Evolutionary conservation across 1,140 invertebrate species (phyloP).

Genomic region (Neodiprion virginianus): DNA sequence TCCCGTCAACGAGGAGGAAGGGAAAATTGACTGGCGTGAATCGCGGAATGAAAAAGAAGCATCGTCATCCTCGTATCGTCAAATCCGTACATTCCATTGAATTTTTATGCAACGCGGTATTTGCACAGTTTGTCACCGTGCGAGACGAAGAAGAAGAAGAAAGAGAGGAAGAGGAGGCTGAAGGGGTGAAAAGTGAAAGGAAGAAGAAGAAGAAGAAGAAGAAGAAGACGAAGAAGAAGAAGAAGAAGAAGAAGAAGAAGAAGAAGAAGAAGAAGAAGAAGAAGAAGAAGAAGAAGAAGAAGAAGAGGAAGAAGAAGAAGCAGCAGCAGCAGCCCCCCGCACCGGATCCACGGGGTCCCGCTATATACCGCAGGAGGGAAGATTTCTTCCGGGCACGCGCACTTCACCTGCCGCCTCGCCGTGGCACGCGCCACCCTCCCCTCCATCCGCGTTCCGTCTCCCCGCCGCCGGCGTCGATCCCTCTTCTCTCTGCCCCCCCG

Average conservation of each 20-base stretch:
- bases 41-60: no score
- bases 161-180: slow-evolving; percentile 5
- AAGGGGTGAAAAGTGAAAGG: slow-evolving; percentile 12
- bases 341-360: no score
- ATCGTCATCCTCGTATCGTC: no score
- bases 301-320: neutral
- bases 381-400: slow-evolving; percentile 55
- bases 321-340: neutral
- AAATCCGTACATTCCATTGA: no score
- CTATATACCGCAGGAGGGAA: neutral
- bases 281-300: neutral
- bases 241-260: neutral
- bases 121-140: neutral
- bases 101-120: neutral
- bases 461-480: slow-evolving; percentile 47
- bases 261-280: neutral
- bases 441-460: slow-evolving; percentile 25
- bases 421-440: slow-evolving; percentile 54
- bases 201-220: slow-evolving; percentile 1
- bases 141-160: slow-evolving; percentile 4
- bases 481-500: slow-evolving; percentile 32
- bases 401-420: slow-evolving; percentile 57
- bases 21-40: no score
- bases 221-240: neutral
- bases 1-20: no score